A percentile compares a stretch with the other conserved stretches of the same genome.
Conservation (phyloP, 1,140 invertebrate genomes). For the Rhopalosiphum padi region DNA sequence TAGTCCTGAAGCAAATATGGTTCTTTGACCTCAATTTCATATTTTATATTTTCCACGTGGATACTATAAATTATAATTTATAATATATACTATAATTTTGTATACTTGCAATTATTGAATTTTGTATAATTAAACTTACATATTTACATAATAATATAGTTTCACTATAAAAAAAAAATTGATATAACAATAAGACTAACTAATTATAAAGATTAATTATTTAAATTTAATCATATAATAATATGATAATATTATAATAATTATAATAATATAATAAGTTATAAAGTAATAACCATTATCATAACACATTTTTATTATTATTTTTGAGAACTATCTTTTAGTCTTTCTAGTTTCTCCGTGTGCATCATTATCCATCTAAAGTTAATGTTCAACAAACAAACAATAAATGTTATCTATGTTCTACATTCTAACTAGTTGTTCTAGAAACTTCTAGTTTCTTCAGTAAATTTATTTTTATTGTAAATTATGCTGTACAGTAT, state of each 20-base stretch:
- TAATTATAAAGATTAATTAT: neutral
- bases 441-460: neutral
- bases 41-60: neutral
- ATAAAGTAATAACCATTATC: neutral
- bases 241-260: neutral
- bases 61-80: neutral
- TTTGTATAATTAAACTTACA: no score
- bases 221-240: neutral
- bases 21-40: no score
- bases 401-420: neutral
- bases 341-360: neutral
- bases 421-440: neutral
- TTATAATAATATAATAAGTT: no score
- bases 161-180: neutral
- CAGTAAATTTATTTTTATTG: neutral
- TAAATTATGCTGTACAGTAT: neutral
- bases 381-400: neutral
- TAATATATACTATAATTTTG: neutral
- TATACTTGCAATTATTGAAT: no score
- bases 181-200: neutral
- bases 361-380: neutral
- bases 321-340: neutral
- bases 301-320: neutral
- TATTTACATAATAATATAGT: neutral
- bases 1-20: no score